These are phyloP conservation scores for Tragelaphus strepsiceros DNA, from an alignment of 2,113 vertebrate genomes.

Conservation along the genomic window DNA sequence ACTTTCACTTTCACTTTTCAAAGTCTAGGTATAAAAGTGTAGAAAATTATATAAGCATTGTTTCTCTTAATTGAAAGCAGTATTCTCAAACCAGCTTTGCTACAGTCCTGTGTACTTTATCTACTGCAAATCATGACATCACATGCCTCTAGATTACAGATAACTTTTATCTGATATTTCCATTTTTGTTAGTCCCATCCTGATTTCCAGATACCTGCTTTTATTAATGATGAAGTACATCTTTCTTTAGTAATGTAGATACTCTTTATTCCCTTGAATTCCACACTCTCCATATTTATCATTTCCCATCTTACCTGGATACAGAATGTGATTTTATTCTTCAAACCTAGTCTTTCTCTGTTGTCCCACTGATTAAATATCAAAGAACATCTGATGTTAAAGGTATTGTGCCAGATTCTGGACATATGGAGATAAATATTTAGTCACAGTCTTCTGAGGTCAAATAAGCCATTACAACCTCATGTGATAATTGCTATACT, in stretches of 20 bases:
- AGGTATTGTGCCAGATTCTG: background rate
- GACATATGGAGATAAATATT: background rate
- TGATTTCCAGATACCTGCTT: background rate
- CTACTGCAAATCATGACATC: background rate
- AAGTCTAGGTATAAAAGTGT: background rate
- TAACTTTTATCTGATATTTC: background rate
- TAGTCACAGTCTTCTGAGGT: background rate
- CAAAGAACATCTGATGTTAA: background rate
- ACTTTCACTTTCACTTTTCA: background rate
- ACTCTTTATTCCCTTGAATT: background rate
- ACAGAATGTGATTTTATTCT: background rate
- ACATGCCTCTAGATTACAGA: background rate
- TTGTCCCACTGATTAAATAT: background rate
- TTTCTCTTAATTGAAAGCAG: background rate
- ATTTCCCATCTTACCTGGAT: background rate
- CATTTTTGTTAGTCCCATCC: background rate
- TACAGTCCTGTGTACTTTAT: background rate
- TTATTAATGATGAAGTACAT: background rate
- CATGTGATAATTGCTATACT: background rate
- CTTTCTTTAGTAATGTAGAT: background rate
- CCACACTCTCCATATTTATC: background rate
- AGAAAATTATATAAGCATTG: background rate
- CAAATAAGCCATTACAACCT: rapidly evolving
- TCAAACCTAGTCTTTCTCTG: background rate
- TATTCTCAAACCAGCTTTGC: background rate